phyloP scores from a whole-genome alignment of 2,888 invertebrate genomes.

The Azorinus chamasolen region DNA sequence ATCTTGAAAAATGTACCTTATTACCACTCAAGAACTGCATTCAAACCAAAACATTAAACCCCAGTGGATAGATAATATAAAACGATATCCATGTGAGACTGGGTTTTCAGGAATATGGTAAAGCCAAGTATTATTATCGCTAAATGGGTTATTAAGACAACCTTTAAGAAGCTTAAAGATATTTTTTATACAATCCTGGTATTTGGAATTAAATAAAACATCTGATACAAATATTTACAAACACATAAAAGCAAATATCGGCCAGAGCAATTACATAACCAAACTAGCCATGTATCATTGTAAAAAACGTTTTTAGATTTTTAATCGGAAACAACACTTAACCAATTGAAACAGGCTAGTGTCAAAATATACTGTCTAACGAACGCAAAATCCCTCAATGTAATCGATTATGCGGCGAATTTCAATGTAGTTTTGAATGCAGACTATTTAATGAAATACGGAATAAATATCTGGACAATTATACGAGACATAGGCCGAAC shows the following conservation, averaged over 20 bases:
- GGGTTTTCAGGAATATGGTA: too few species aligned
- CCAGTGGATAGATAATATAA: slow-evolving; percentile 6
- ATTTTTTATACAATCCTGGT: too few species aligned
- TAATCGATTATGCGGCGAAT: slow-evolving; percentile 4
- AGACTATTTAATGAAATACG: neutral
- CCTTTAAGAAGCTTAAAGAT: slow-evolving; percentile 5
- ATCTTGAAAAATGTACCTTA: slow-evolving; percentile 1
- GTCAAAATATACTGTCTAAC: neutral
- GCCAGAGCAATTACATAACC: too few species aligned
- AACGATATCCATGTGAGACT: neutral
- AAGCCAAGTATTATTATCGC: neutral
- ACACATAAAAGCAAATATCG: neutral
- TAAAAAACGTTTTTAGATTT: neutral
- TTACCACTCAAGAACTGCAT: neutral
- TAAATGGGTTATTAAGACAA: neutral
- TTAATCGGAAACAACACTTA: slow-evolving; percentile 2
- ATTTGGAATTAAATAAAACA: neutral
- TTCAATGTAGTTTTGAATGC: slow-evolving; percentile 1
- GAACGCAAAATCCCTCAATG: slow-evolving; percentile 1
- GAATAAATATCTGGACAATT: too few species aligned
- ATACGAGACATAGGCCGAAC: too few species aligned
- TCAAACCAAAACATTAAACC: neutral
- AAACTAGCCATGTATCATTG: neutral
- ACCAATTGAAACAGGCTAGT: slow-evolving; percentile 13
- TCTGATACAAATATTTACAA: neutral